Percentiles rank a stretch among this genome's conserved stretches.
phyloP scores from a whole-genome alignment of 37 sponge, comb jelly and placozoan genomes.

The Agelas oroides region DNA sequence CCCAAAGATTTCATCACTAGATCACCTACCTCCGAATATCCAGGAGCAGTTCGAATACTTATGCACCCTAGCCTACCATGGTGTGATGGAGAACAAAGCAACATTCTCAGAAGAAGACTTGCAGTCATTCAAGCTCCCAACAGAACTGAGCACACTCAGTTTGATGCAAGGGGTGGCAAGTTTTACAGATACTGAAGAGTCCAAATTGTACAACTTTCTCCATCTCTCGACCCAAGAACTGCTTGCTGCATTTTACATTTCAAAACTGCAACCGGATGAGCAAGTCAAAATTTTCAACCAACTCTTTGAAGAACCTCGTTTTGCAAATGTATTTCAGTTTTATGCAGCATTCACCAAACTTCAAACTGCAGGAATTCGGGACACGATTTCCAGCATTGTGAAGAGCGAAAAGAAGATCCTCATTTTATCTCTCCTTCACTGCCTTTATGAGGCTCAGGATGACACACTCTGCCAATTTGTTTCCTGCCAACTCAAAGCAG shows the following conservation, averaged over 20 bases:
- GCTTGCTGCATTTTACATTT: neutral
- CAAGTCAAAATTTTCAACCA: neutral
- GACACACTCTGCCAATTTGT: no score
- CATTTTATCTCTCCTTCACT: constrained; percentile 15
- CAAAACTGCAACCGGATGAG: neutral
- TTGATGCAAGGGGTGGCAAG: no score
- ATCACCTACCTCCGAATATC: neutral
- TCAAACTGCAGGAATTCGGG: neutral
- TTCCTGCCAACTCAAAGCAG: no score
- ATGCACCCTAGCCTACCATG: neutral
- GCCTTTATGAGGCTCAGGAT: constrained; percentile 9
- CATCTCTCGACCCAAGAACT: neutral
- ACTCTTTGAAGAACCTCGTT: neutral
- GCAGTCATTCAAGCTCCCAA: neutral
- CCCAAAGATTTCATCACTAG: no score
- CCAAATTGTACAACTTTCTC: no score
- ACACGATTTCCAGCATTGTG: neutral
- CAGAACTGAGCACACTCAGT: neutral
- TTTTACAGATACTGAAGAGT: no score
- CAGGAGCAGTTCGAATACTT: neutral
- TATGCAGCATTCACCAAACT: neutral
- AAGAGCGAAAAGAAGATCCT: neutral
- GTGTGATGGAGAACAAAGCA: neutral
- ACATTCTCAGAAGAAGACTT: neutral
- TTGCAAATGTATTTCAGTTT: neutral